Percentiles rank a stretch among this genome's conserved stretches.
Evolutionary conservation across 2,797 vertebrate genomes (phyloP).

Genomic region (Sebastes vulpes): DNA sequence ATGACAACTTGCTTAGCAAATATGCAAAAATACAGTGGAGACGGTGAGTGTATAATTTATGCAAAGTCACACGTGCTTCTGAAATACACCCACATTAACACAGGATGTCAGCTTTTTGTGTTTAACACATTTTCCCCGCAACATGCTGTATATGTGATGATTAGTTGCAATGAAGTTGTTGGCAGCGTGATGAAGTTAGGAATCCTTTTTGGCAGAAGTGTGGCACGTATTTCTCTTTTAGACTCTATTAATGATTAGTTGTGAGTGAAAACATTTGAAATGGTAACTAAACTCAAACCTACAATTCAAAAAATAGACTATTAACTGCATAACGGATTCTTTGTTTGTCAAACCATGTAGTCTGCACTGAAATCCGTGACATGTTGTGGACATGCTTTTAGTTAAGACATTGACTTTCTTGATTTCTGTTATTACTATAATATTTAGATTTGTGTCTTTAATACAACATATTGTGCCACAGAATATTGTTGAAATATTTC

Average conservation of each 20-base stretch:
- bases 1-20: slow-evolving; percentile 8
- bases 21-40: not conserved
- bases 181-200: not conserved
- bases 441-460: too few relatives aligned
- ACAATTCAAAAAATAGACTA: not conserved
- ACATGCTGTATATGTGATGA: not conserved
- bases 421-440: too few relatives aligned
- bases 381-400: too few relatives aligned
- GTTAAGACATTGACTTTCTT: too few relatives aligned
- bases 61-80: not conserved
- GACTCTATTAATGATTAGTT: not conserved
- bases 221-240: not conserved
- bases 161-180: not conserved
- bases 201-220: not conserved
- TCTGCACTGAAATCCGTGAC: not conserved
- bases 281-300: not conserved
- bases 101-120: not conserved
- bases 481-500: not conserved
- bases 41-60: not conserved
- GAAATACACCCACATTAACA: not conserved
- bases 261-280: not conserved
- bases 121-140: not conserved
- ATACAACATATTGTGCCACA: not conserved
- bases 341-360: not conserved
- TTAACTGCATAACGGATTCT: not conserved